Percentiles rank a stretch among this genome's conserved stretches.
These are phyloP conservation scores for Danio rerio DNA, from an alignment of 2,113 vertebrate species.

Conservation along the genomic window GRCz12tu NC_133200.1:1022501-1023000, in stretches of 20 bases:
- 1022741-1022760: slow-evolving; percentile 86
- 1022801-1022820: slow-evolving; percentile 72
- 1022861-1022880: slow-evolving; percentile 80
- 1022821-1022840: slow-evolving; percentile 93
- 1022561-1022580: slow-evolving; percentile 97
- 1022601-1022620: slow-evolving; percentile 84
- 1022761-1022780: slow-evolving; percentile 88
- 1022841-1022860: slow-evolving; percentile 96
- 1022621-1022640: slow-evolving; percentile 81
- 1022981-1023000: slow-evolving; percentile 81
- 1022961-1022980: slow-evolving; percentile 78
- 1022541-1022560: slow-evolving; percentile 98
- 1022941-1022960: slow-evolving; percentile 91
- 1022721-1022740: slow-evolving; percentile 92
- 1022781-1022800: slow-evolving; percentile 90
- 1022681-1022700: slow-evolving; percentile 96
- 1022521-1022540: slow-evolving; percentile 93
- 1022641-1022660: slow-evolving; percentile 81
- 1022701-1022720: slow-evolving; percentile 95
- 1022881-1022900: slow-evolving; percentile 78
- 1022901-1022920: slow-evolving; percentile 90
- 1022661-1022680: slow-evolving; percentile 93
- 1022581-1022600: slow-evolving; percentile 97
- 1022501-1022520: slow-evolving; percentile 90
- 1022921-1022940: slow-evolving; percentile 91